Evolutionary conservation across 1,140 invertebrate genomes (phyloP).

Genomic region (Drosophila baimaii): DNA sequence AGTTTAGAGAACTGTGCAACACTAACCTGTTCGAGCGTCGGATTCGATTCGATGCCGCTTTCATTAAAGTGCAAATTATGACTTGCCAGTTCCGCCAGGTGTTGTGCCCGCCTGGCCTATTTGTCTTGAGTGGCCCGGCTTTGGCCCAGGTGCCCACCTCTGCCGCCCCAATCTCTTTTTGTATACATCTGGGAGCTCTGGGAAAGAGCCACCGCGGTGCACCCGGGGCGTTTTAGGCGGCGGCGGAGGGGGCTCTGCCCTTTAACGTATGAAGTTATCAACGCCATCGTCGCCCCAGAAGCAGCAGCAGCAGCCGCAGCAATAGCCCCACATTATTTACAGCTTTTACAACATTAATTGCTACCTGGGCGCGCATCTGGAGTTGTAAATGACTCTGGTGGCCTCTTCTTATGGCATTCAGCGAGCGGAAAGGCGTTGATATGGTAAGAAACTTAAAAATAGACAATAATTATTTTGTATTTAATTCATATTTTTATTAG

Average conservation of each 20-base stretch:
- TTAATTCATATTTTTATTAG: not conserved
- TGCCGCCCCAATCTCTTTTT: conserved; percentile 4
- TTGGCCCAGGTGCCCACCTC: conserved; percentile 14
- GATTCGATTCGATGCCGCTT: conserved; percentile 58
- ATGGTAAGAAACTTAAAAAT: not conserved
- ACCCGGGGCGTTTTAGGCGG: not conserved
- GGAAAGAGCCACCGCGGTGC: conserved; percentile 29
- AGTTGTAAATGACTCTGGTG: conserved; percentile 57
- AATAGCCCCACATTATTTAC: conserved; percentile 50
- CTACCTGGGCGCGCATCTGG: conserved; percentile 40
- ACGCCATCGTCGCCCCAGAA: conserved; percentile 51
- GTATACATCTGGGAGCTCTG: conserved; percentile 1
- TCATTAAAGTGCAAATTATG: conserved; percentile 83
- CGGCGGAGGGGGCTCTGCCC: conserved; percentile 41
- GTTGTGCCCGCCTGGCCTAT: conserved; percentile 76
- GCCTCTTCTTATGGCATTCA: conserved; percentile 2
- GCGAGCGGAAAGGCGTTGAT: not conserved
- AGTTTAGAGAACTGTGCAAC: conserved; percentile 68
- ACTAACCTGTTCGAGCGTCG: conserved; percentile 63
- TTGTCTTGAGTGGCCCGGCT: conserved; percentile 66
- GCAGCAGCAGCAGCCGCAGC: conserved; percentile 15
- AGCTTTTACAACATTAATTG: conserved; percentile 69
- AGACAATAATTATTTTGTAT: not conserved
- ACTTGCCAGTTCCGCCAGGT: conserved; percentile 81
- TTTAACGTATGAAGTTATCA: conserved; percentile 79